Percentiles rank a stretch among this genome's conserved stretches.
phyloP scores from a whole-genome alignment of 2,888 invertebrate genomes.

The Calephelis perditalis region DNA sequence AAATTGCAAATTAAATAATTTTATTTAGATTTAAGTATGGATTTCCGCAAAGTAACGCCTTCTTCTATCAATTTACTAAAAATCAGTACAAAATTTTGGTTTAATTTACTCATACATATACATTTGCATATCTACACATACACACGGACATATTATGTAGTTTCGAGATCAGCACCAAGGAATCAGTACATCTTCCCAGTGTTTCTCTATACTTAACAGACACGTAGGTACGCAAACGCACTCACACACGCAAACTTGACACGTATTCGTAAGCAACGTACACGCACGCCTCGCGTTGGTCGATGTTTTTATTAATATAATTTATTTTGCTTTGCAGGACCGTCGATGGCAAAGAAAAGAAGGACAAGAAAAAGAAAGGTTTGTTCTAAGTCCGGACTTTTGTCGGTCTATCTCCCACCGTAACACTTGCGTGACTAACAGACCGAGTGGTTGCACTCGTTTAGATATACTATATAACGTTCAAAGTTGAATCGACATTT shows the following conservation, averaged over 20 bases:
- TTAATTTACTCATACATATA: no score
- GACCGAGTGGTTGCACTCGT: slow-evolving; percentile 13
- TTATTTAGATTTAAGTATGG: no score
- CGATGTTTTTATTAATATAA: no score
- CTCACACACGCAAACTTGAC: not conserved
- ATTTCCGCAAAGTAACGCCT: no score
- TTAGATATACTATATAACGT: slow-evolving; percentile 2
- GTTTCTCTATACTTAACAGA: not conserved
- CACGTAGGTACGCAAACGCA: not conserved
- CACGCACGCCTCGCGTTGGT: no score
- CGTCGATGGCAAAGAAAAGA: slow-evolving; percentile 92
- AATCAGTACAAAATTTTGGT: no score
- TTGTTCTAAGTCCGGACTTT: slow-evolving; percentile 82
- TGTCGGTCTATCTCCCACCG: slow-evolving; percentile 63
- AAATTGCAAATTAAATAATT: no score
- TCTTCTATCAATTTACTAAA: no score
- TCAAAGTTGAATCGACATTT: slow-evolving; percentile 2
- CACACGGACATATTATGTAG: no score
- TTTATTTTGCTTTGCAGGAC: slow-evolving; percentile 76
- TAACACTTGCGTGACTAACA: slow-evolving; percentile 61
- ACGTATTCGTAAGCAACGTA: not conserved
- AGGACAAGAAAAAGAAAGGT: slow-evolving; percentile 94
- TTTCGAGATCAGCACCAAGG: no score
- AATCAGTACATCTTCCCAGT: no score
- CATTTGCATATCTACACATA: no score